phyloP scores from a whole-genome alignment of 2,888 invertebrate species.

The Eristalinus sepulchralis region DNA sequence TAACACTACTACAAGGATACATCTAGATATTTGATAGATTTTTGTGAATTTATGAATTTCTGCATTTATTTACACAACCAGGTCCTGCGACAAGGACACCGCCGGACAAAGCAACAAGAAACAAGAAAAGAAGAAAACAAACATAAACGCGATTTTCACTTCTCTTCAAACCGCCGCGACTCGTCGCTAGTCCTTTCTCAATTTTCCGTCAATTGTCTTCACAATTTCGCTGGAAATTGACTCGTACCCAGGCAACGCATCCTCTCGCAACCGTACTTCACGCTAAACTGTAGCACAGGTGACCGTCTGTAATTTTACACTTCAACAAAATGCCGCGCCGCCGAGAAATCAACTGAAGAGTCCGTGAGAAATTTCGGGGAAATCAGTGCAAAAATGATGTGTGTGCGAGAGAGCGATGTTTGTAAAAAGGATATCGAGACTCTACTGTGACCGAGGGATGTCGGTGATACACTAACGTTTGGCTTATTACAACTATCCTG shows the following conservation, averaged over 20 bases:
- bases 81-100: not conserved
- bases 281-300: slow-evolving; percentile 77
- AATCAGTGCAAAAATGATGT: slow-evolving; percentile 16
- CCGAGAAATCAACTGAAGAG: slow-evolving; percentile 8
- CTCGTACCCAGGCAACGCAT: slow-evolving; percentile 70
- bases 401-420: slow-evolving; percentile 1
- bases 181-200: slow-evolving; percentile 25
- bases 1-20: slow-evolving; percentile 55
- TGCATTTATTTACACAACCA: slow-evolving; percentile 53
- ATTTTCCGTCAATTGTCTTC: not conserved
- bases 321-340: slow-evolving; percentile 39
- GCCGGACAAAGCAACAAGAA: too few species aligned
- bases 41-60: not conserved
- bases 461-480: slow-evolving; percentile 70
- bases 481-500: slow-evolving; percentile 71
- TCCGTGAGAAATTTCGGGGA: not conserved
- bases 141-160: not conserved
- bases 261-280: slow-evolving; percentile 81
- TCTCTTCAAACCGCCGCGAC: slow-evolving; percentile 36
- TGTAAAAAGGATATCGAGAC: slow-evolving; percentile 67
- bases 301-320: slow-evolving; percentile 10
- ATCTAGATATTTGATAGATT: slow-evolving; percentile 23
- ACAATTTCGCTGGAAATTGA: not conserved
- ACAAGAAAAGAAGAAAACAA: not conserved
- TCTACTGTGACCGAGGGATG: slow-evolving; percentile 71